Evolutionary conservation across 23 tunicate genomes (phyloP), one percentile per base, ranked within the genome.

Genomic region (Pegea sp.): DNA sequence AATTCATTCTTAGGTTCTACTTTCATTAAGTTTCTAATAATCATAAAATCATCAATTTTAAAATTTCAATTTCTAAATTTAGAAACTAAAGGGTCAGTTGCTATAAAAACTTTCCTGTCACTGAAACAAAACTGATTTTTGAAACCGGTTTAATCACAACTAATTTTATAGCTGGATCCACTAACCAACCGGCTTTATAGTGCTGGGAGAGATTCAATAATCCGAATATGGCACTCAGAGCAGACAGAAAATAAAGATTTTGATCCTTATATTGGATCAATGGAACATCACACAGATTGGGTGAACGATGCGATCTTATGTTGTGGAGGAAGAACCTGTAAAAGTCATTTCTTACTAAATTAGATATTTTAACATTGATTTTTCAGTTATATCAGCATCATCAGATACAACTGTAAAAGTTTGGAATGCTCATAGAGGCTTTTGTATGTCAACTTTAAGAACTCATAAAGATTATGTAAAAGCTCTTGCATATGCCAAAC

Each of bases 221-320:
- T 91, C 24, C 72, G 99, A 30, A 73, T 72, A 43, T 91, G 99
- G 99, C 20, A 65, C 29, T 29, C 67, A 1, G 62, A 68, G 4
- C 22, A 33, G 3, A 33, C 18, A 20, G 33, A 16, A 22, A 56
- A 49, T n/a, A 54, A 33, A 22, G 60, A 29, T 2, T 27, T 26
- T 11, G 79, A 74, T 34, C 65, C 53, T 19, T 84, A 84, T 34
- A 42, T 67, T 49, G 68, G 67, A 11, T 72, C 99, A 3, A 68
- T 91, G 93, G 99, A 91, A 34, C 99, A 91, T 63, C 99, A 91
- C 46, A 78, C 99, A 0, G 99, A 91, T 44, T 91, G 99, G 99
- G 99, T 91, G 30, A 91, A 91, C 49, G 99, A 91, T 50, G 67
- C 79, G 31, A 78, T 91, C 5, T 73, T 91, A 2, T 78, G 86